phyloP scores from a whole-genome alignment of 2,113 vertebrate species.

The Halcyon malimbica region DNA sequence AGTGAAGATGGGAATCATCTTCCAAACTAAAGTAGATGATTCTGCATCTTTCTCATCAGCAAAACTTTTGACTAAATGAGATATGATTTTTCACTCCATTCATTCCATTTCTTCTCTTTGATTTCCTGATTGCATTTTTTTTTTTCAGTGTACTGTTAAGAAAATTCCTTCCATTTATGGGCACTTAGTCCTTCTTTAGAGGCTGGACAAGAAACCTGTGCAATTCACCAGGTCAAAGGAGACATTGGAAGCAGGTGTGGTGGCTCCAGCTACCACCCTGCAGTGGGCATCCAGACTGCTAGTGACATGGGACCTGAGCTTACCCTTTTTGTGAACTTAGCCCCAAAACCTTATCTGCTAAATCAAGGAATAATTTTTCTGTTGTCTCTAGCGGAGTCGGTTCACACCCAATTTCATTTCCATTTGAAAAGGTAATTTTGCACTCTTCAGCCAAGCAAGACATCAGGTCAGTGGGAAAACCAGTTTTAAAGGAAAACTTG shows the following conservation, averaged over 20 bases:
- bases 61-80: background rate
- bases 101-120: background rate
- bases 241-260: too few species aligned
- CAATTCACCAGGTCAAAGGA: background rate
- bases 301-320: background rate
- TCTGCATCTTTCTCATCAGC: background rate
- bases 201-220: background rate
- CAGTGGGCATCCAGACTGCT: fast-evolving
- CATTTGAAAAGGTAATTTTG: background rate
- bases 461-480: background rate
- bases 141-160: background rate
- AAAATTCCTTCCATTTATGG: background rate
- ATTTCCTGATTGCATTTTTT: background rate
- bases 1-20: background rate
- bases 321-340: background rate
- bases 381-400: background rate
- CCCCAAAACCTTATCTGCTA: background rate
- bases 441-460: background rate
- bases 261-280: too few species aligned
- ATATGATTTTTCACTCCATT: background rate
- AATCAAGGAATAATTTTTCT: background rate
- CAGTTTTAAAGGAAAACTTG: background rate
- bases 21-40: background rate
- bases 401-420: fast-evolving
- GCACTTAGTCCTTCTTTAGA: background rate